Percentiles rank a stretch among this genome's conserved stretches.
Conservation (phyloP, 1,140 invertebrate genomes). For the Philopotamus ludificatus region DNA sequence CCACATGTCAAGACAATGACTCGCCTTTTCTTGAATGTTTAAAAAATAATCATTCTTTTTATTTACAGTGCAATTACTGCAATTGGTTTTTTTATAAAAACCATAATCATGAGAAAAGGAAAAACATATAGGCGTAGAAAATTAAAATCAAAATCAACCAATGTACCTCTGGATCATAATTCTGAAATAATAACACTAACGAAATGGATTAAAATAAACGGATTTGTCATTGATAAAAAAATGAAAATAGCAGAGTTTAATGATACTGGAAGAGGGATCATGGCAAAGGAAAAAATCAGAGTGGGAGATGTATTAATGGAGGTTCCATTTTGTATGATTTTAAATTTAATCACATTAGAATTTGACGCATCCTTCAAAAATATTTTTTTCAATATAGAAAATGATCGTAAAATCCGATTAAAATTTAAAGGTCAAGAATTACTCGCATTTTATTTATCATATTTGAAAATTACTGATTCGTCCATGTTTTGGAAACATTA, state of each 20-base stretch:
- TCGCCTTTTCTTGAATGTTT: no score
- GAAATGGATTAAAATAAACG: conserved; percentile 32
- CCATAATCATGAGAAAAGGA: conserved; percentile 12
- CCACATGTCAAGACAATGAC: no score
- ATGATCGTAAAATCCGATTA: background rate
- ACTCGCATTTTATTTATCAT: conserved; percentile 31
- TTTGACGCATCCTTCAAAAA: conserved; percentile 26
- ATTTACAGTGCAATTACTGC: no score
- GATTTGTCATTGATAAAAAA: conserved; percentile 27
- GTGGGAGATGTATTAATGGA: conserved; percentile 23
- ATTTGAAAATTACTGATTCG: conserved; percentile 16
- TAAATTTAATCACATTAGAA: conserved; percentile 25
- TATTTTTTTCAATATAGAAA: no score
- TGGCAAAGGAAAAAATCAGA: conserved; percentile 21
- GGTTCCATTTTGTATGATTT: conserved; percentile 31
- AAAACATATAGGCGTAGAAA: conserved; percentile 1
- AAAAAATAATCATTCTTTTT: no score
- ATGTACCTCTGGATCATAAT: background rate
- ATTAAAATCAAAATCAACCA: background rate
- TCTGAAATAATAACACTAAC: conserved; percentile 25
- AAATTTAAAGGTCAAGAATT: conserved; percentile 30
- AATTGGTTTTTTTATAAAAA: no score
- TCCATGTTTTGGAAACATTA: conserved; percentile 26
- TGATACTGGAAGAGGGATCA: conserved; percentile 29
- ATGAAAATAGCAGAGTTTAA: conserved; percentile 22